Evolutionary conservation across 2,888 invertebrate species (phyloP), one percentile per base, ranked within the genome.

Genomic region (Entomobrya proxima): DNA sequence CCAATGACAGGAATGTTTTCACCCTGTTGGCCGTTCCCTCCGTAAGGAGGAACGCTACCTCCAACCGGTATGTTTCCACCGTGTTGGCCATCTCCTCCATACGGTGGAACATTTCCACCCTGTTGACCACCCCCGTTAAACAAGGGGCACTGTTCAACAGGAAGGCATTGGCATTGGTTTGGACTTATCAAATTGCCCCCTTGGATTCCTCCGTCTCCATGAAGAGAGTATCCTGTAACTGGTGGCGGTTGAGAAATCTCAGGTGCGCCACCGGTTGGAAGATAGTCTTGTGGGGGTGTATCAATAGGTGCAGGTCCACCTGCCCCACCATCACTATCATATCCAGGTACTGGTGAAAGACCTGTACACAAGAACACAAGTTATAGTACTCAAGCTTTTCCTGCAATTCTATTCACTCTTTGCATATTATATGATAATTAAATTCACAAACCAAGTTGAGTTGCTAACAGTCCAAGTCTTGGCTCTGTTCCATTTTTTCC

Each of bases 311-410:
- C n/a, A n/a, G n/a, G 15, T 52, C 35, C 6, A 44, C 24, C 24
- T 47, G 30, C 35, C 15, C 44, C 27, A 18, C 50, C 83, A 37
- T 21, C 67, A 52, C 47, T 79, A 44, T 77, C 79, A 18, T 74
- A 84, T 40, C 87, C 87, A 27, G 89, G 88, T 24, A 89, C 89
- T 3, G 89, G 89, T 9, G 61, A 69, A 40, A 89, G 85, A 32
- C 89, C 89, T 88, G n/a, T n/a, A n/a, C n/a, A n/a, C n/a, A n/a
- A n/a, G n/a, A n/a, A n/a, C n/a, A n/a, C n/a, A n/a, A n/a, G n/a
- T n/a, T n/a, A n/a, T n/a, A n/a, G n/a, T n/a, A n/a, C n/a, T n/a
- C n/a, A n/a, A n/a, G n/a, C n/a, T n/a, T n/a, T n/a, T n/a, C n/a
- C n/a, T n/a, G n/a, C n/a, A n/a, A n/a, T n/a, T n/a, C n/a, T n/a